Evolutionary conservation across 2,888 invertebrate species (phyloP).

Genomic region (Ferrisia virgata): DNA sequence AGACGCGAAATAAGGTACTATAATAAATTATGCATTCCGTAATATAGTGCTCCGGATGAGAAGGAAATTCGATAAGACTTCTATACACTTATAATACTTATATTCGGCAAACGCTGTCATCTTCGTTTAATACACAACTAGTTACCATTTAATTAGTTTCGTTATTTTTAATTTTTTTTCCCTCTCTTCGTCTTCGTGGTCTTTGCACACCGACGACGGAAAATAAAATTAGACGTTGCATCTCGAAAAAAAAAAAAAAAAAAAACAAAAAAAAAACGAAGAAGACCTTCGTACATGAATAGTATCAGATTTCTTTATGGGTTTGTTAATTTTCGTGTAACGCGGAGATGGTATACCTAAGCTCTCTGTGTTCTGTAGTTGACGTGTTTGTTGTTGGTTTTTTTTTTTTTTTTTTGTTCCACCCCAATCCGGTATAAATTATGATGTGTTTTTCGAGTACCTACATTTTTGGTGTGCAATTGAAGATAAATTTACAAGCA

Average conservation of each 20-base stretch:
- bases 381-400: not conserved
- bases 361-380: not conserved
- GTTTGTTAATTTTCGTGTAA: conserved; percentile 7
- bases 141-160: conserved; percentile 25
- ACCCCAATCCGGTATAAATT: not conserved
- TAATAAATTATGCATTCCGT: conserved; percentile 18
- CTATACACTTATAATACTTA: too few species aligned
- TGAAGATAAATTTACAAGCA: too few species aligned
- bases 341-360: too few species aligned
- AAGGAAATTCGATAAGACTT: conserved; percentile 28
- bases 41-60: not conserved
- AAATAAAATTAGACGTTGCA: conserved; percentile 12
- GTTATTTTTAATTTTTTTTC: not conserved
- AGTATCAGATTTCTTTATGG: conserved; percentile 14
- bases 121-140: conserved; percentile 11
- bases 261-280: not conserved
- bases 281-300: conserved; percentile 10
- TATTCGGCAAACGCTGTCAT: conserved; percentile 27
- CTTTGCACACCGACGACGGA: not conserved
- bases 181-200: not conserved
- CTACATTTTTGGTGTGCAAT: not conserved
- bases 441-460: not conserved
- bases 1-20: not conserved
- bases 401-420: not conserved
- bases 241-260: not conserved